phyloP scores from a whole-genome alignment of 2,888 invertebrate species.

The Rhagonycha lutea region DNA sequence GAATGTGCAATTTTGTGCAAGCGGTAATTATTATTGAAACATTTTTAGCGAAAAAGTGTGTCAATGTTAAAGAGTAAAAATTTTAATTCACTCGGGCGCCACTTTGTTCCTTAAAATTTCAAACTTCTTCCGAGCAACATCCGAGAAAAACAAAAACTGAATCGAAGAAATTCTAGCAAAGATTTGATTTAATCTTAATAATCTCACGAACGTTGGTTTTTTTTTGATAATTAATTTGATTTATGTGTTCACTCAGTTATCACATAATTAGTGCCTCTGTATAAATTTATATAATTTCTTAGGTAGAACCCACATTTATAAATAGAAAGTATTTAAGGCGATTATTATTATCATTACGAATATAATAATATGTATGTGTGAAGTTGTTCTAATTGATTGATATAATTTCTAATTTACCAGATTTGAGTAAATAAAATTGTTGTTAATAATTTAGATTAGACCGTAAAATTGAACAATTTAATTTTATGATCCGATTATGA shows the following conservation, averaged over 20 bases:
- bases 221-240: neutral
- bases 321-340: neutral
- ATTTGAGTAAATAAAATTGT: neutral
- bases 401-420: neutral
- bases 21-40: neutral
- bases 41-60: neutral
- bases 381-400: neutral
- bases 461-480: neutral
- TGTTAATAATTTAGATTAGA: neutral
- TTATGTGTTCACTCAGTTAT: neutral
- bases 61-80: neutral
- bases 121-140: neutral
- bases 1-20: neutral
- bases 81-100: neutral
- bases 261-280: neutral
- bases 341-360: neutral
- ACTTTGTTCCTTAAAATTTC: neutral
- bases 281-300: neutral
- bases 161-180: neutral
- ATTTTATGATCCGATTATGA: neutral
- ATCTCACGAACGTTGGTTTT: neutral
- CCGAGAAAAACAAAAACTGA: no score
- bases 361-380: neutral
- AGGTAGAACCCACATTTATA: neutral
- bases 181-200: neutral